phyloP scores from a whole-genome alignment of 2,888 invertebrate genomes.

The Drosophila picticornis region DNA sequence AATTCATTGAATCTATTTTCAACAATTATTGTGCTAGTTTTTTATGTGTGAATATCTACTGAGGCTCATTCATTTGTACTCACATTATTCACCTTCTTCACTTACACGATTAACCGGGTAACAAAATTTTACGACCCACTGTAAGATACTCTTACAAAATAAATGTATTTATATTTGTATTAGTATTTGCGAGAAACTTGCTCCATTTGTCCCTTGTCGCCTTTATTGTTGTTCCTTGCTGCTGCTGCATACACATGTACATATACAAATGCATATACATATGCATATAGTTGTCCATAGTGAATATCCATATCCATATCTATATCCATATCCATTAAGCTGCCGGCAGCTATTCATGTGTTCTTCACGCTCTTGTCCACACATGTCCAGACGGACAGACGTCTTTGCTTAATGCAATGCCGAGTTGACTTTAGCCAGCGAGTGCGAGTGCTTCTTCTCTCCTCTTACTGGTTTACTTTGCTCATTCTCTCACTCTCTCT shows the following conservation, averaged over 20 bases:
- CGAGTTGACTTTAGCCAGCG: slow-evolving; percentile 19
- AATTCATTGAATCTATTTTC: neutral
- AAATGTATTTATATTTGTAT: slow-evolving; percentile 14
- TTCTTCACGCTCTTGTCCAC: slow-evolving; percentile 77
- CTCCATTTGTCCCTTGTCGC: slow-evolving; percentile 59
- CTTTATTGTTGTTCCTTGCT: slow-evolving; percentile 33
- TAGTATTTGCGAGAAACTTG: slow-evolving; percentile 16
- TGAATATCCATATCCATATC: slow-evolving; percentile 48
- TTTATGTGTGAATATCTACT: neutral
- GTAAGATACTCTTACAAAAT: slow-evolving; percentile 18
- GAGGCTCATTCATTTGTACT: neutral
- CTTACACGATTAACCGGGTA: neutral
- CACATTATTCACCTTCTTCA: neutral
- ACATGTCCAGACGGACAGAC: slow-evolving; percentile 58
- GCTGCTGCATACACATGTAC: slow-evolving; percentile 42
- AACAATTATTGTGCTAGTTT: neutral
- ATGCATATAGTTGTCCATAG: slow-evolving; percentile 68
- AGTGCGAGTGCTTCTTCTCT: slow-evolving; percentile 14
- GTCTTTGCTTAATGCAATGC: slow-evolving; percentile 72
- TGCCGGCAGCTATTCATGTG: slow-evolving; percentile 80
- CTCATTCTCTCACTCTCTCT: neutral
- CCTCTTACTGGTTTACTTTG: neutral
- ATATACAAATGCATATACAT: slow-evolving; percentile 66
- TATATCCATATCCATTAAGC: slow-evolving; percentile 73
- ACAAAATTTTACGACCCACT: neutral